Percentiles rank a stretch among this genome's conserved stretches.
Evolutionary conservation across 2,888 invertebrate genomes (phyloP).

Genomic region (Platycheirus rosarum): DNA sequence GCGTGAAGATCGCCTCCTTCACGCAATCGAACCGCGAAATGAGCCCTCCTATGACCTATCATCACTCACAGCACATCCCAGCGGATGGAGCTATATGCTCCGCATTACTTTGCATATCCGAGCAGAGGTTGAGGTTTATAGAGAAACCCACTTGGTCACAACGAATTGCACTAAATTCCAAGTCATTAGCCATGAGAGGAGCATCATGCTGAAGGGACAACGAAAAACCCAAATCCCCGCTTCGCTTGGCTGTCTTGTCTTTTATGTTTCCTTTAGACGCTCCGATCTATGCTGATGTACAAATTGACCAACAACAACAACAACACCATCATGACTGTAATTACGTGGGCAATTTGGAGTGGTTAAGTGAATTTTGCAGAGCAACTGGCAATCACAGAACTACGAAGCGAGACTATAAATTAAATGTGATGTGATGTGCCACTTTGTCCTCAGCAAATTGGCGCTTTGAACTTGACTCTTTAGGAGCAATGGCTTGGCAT

Average conservation of each 20-base stretch:
- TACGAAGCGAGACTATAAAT: constrained; percentile 62
- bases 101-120: constrained; percentile 46
- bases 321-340: constrained; percentile 46
- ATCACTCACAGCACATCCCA: constrained; percentile 18
- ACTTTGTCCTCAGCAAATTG: constrained; percentile 65
- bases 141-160: constrained; percentile 65
- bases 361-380: constrained; percentile 68
- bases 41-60: constrained; percentile 20
- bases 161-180: constrained; percentile 66
- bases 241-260: not conserved
- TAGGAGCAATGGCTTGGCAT: constrained; percentile 4
- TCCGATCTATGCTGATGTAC: too few relatives aligned
- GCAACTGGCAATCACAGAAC: constrained; percentile 63
- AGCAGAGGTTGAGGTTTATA: too few relatives aligned
- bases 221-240: constrained; percentile 25
- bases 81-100: not conserved
- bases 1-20: constrained; percentile 64
- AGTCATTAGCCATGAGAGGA: constrained; percentile 62
- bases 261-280: too few relatives aligned
- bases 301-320: constrained; percentile 54
- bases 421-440: constrained; percentile 71
- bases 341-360: constrained; percentile 69
- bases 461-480: constrained; percentile 15
- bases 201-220: constrained; percentile 26
- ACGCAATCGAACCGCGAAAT: constrained; percentile 53